Conservation (phyloP, 2,797 vertebrate species). For the Hyperoplus immaculatus region DNA sequence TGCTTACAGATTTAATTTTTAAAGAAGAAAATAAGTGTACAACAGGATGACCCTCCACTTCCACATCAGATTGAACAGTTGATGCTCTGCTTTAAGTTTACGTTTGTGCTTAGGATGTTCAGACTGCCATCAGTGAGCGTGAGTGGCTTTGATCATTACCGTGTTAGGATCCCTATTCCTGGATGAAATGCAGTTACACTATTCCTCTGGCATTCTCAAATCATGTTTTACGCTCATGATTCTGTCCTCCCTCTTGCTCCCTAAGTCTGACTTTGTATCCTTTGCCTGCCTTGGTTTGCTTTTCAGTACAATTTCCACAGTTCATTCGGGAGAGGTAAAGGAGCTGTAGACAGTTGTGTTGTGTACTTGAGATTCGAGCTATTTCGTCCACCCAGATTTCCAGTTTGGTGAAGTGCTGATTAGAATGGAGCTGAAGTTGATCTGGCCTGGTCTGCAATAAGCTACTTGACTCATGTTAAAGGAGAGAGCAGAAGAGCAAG, state of each 20-base stretch:
- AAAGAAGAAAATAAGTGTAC: background rate
- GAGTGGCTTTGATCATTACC: background rate
- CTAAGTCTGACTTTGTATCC: background rate
- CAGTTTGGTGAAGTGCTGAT: conserved; percentile 73
- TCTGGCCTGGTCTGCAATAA: conserved; percentile 64
- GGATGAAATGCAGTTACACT: background rate
- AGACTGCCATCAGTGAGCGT: background rate
- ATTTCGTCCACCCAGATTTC: conserved; percentile 73
- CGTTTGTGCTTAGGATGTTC: background rate
- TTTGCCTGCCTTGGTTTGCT: conserved; percentile 55
- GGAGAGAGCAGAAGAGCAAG: conserved; percentile 37
- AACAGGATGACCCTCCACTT: background rate
- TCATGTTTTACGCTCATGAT: background rate
- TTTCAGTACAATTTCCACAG: conserved; percentile 71
- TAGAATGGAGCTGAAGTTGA: conserved; percentile 56
- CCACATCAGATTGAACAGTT: background rate
- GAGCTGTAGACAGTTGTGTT: conserved; percentile 53
- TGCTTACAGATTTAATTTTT: background rate
- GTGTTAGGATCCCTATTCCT: background rate
- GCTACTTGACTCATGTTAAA: conserved; percentile 67
- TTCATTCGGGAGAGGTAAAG: conserved; percentile 63
- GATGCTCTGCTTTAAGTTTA: background rate
- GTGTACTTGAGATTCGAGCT: conserved; percentile 52
- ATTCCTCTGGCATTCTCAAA: background rate
- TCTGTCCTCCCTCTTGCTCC: background rate